Percentiles rank a stretch among this genome's conserved stretches.
These are phyloP conservation scores for Melanotaenia pygmaea DNA, from an alignment of 2,797 vertebrate species.

Conservation along the genomic window DNA sequence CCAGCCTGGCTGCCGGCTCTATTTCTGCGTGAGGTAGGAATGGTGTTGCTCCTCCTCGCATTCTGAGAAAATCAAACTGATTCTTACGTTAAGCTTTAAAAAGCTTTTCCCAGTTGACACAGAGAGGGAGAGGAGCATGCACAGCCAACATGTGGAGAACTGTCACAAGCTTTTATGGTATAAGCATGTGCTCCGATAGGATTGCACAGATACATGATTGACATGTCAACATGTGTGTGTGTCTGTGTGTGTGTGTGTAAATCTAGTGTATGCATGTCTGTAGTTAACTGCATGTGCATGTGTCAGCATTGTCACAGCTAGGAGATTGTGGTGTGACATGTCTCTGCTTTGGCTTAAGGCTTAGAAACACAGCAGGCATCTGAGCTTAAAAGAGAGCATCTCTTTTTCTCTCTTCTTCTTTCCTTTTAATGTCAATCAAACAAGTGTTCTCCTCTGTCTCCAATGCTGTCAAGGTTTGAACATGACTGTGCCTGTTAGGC, in stretches of 20 bases:
- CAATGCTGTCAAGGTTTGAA: slow-evolving; percentile 46
- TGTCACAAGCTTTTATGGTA: slow-evolving; percentile 39
- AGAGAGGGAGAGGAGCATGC: slow-evolving; percentile 19
- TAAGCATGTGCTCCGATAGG: slow-evolving; percentile 40
- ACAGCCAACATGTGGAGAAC: slow-evolving; percentile 28
- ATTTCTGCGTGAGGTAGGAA: slow-evolving; percentile 18
- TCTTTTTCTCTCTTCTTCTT: slow-evolving; percentile 7
- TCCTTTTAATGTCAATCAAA: slow-evolving; percentile 40
- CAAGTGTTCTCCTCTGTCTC: slow-evolving; percentile 52
- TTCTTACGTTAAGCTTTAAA: slow-evolving; percentile 62
- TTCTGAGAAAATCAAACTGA: slow-evolving; percentile 46
- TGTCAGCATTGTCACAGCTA: slow-evolving; percentile 54
- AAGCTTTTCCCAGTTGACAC: slow-evolving; percentile 66
- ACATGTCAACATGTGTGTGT: background rate
- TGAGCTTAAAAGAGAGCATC: slow-evolving; percentile 46
- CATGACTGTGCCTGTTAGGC: slow-evolving; percentile 61
- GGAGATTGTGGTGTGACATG: slow-evolving; percentile 69
- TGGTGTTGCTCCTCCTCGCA: slow-evolving; percentile 34
- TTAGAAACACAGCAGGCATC: slow-evolving; percentile 47
- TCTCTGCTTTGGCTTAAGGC: slow-evolving; percentile 56
- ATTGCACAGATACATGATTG: slow-evolving; percentile 8
- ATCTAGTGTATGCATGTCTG: slow-evolving; percentile 7
- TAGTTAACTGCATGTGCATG: slow-evolving; percentile 16
- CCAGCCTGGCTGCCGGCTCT: slow-evolving; percentile 18
- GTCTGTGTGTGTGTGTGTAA: background rate